Evolutionary conservation across 2,113 vertebrate genomes (phyloP).

Genomic region (Pluvianellus socialis): DNA sequence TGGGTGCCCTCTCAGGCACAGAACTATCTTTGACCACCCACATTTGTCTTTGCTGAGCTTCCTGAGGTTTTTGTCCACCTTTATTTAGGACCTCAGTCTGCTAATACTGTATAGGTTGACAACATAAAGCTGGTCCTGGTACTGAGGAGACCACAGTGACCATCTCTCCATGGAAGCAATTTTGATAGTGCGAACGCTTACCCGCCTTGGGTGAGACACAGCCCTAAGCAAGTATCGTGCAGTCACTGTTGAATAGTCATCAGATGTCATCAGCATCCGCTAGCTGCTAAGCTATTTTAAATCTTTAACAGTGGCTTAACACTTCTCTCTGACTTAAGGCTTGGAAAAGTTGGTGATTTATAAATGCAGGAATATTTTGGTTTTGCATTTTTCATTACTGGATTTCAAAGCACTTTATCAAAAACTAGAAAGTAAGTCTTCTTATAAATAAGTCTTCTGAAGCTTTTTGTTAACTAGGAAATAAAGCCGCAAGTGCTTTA

Average conservation of each 20-base stretch:
- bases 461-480: neutral
- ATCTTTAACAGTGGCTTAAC: neutral
- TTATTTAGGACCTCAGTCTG: neutral
- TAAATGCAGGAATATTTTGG: neutral
- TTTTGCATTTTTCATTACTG: neutral
- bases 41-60: neutral
- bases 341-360: neutral
- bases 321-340: neutral
- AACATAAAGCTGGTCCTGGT: neutral
- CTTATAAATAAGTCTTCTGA: neutral
- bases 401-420: neutral
- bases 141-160: neutral
- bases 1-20: neutral
- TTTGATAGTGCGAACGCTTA: neutral
- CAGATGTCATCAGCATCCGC: neutral
- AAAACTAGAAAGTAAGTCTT: neutral
- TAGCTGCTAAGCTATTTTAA: neutral
- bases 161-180: neutral
- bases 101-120: accelerated
- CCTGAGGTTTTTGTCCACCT: neutral
- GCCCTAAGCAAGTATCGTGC: neutral
- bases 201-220: neutral
- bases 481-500: neutral
- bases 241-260: neutral
- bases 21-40: neutral